These are phyloP conservation scores for Taenaris catops DNA, from an alignment of 2,888 invertebrate genomes.

Conservation along the genomic window DNA sequence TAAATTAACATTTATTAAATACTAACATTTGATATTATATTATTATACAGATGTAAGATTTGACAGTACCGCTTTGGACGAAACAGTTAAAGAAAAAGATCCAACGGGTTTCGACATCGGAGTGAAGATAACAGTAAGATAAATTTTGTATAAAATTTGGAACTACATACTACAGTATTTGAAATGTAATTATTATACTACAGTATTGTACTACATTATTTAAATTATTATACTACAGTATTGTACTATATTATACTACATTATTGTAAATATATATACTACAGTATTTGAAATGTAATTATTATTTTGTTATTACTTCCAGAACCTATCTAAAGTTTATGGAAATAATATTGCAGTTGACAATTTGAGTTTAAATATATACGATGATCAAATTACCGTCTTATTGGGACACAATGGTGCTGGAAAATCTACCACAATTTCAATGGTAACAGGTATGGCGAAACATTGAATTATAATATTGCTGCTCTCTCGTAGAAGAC, in stretches of 20 bases:
- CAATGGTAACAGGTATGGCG: slow-evolving; percentile 94
- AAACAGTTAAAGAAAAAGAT: slow-evolving; percentile 63
- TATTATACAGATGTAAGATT: slow-evolving; percentile 4
- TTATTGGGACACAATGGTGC: slow-evolving; percentile 87
- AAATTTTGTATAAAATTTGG: too few species aligned
- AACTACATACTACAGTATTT: too few species aligned
- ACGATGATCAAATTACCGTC: slow-evolving; percentile 93
- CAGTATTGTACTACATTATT: too few species aligned
- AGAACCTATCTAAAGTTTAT: slow-evolving; percentile 82
- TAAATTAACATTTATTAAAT: too few species aligned
- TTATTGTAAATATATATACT: too few species aligned
- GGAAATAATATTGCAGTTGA: slow-evolving; percentile 81
- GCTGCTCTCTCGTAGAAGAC: too few species aligned
- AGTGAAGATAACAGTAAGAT: slow-evolving; percentile 67
- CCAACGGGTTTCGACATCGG: slow-evolving; percentile 63
- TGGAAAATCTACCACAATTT: slow-evolving; percentile 96
- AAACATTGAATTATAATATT: too few species aligned
- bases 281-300: background rate
- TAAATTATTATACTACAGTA: too few species aligned
- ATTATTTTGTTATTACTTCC: slow-evolving; percentile 33
- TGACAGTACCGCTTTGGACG: slow-evolving; percentile 11
- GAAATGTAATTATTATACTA: too few species aligned
- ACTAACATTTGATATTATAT: too few species aligned
- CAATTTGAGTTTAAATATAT: slow-evolving; percentile 89
- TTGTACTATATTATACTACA: too few species aligned